Base-by-base conservation (phyloP, 2,888 invertebrate genomes). In the Thecocarcelia acutangulata region DNA sequence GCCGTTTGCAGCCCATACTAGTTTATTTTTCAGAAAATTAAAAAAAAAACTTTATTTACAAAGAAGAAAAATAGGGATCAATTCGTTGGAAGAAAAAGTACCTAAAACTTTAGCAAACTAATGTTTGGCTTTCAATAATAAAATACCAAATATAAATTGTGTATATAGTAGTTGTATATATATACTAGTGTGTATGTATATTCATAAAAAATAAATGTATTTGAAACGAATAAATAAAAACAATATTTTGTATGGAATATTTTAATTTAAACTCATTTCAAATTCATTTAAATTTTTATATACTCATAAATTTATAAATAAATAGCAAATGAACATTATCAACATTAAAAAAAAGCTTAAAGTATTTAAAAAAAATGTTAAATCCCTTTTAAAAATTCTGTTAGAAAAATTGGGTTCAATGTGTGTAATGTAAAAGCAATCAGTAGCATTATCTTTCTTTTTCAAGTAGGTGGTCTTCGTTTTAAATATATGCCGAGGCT, bases 31-130 rank as follows among this genome's bases (percentile, higher is more conserved):
- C 24, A 17, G 74, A 59, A 70, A 74, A 63, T 59, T 33, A 33
- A 33, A 33, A 52, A 81, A 81, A 74, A 64, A 77, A 82, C 63
- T 82, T 82, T 82, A 82, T 82, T 82, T 82, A 82, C 77, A 81
- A 69, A 74, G 64, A 72, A 33, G 76, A 61, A 72, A 64, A 66
- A 15, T 42, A 17, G 37, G 17, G 44, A 19, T 46, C 61, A 69
- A 54, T 37, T 50, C 33, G 15, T 58, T 66, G 66, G 58, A 73
- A 68, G 17, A 13, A 13, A 3, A 24, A 68, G 15, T 21, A 1
- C 33, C 13, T 59, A 13, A 19, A 61, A 76, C 24, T 50, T 15
- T 15, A 15, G 21, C 33, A 48, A 58, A 50, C 48, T 61, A 63
- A 33, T 72, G 33, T 40, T 15, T n/a, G 48, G 58, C 50, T 48